phyloP scores from a whole-genome alignment of 2,888 invertebrate species.

The Petrophora chlorosata region DNA sequence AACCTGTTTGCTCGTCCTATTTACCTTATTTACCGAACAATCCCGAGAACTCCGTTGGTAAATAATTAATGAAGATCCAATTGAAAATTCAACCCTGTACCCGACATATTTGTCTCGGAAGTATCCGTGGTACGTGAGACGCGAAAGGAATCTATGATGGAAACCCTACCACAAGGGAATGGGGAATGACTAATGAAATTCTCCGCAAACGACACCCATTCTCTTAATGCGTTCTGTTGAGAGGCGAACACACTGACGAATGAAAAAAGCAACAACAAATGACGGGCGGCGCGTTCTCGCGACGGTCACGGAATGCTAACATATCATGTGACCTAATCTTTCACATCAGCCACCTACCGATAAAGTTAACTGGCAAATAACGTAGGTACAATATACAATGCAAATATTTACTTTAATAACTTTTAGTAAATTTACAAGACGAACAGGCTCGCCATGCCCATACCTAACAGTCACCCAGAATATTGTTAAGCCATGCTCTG shows the following conservation, averaged over 20 bases:
- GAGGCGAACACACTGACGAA: slow-evolving; percentile 43
- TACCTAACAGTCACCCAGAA: too few relatives aligned
- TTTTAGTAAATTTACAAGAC: too few relatives aligned
- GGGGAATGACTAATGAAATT: slow-evolving; percentile 67
- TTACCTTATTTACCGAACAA: slow-evolving; percentile 44
- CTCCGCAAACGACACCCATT: slow-evolving; percentile 58
- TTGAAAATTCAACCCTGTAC: slow-evolving; percentile 55
- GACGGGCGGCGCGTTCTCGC: slow-evolving; percentile 33
- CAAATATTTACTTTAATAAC: too few relatives aligned
- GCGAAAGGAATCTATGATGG: slow-evolving; percentile 60
- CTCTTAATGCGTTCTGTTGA: slow-evolving; percentile 56
- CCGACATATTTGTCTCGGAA: slow-evolving; percentile 53
- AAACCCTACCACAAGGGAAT: slow-evolving; percentile 55
- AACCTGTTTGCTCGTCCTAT: slow-evolving; percentile 40
- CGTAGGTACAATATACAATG: background rate
- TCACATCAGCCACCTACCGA: background rate
- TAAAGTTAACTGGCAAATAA: slow-evolving; percentile 4
- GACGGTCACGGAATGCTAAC: slow-evolving; percentile 34
- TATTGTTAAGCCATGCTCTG: too few relatives aligned
- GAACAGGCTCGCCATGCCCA: too few relatives aligned
- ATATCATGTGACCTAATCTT: slow-evolving; percentile 30
- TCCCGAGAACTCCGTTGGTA: slow-evolving; percentile 40
- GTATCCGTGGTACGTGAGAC: slow-evolving; percentile 52
- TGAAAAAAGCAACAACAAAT: slow-evolving; percentile 43
- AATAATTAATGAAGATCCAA: slow-evolving; percentile 55